Conservation (phyloP, 2,797 vertebrate genomes). For the Amniataba percoides region DNA sequence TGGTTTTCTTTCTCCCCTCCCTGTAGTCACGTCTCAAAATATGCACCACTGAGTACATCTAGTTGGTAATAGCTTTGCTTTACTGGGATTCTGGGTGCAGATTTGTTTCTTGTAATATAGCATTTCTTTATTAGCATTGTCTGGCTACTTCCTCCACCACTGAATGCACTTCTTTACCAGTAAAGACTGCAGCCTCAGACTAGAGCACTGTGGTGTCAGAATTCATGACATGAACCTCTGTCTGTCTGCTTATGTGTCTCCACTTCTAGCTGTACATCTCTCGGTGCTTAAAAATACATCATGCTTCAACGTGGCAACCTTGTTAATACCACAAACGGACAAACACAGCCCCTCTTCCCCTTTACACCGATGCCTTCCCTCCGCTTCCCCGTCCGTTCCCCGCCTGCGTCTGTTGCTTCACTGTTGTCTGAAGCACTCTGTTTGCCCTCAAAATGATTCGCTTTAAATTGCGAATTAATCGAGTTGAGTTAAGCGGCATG, state of each 20-base stretch:
- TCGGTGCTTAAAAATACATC: neutral
- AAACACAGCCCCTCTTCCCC: constrained; percentile 6
- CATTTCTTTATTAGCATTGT: neutral
- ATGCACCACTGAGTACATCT: too few species aligned
- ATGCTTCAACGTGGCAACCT: neutral
- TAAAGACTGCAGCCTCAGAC: neutral
- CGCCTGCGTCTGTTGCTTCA: constrained; percentile 7
- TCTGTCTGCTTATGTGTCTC: neutral
- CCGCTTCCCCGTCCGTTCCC: neutral
- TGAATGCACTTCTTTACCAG: neutral
- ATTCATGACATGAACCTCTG: neutral
- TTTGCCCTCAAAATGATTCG: constrained; percentile 32
- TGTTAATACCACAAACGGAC: constrained; percentile 2
- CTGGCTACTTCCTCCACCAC: too few species aligned
- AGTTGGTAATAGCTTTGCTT: too few species aligned
- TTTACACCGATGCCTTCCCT: neutral
- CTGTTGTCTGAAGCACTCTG: constrained; percentile 39
- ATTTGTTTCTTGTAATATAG: neutral
- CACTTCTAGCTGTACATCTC: neutral
- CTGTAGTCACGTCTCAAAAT: too few species aligned
- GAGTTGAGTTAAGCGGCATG: constrained; percentile 7
- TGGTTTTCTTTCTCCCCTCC: too few species aligned
- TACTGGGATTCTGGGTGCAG: neutral
- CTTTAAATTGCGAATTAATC: constrained; percentile 36
- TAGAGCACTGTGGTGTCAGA: neutral